phyloP scores from a whole-genome alignment of 1,140 invertebrate species.

The Aphelenchoides avenae region DNA sequence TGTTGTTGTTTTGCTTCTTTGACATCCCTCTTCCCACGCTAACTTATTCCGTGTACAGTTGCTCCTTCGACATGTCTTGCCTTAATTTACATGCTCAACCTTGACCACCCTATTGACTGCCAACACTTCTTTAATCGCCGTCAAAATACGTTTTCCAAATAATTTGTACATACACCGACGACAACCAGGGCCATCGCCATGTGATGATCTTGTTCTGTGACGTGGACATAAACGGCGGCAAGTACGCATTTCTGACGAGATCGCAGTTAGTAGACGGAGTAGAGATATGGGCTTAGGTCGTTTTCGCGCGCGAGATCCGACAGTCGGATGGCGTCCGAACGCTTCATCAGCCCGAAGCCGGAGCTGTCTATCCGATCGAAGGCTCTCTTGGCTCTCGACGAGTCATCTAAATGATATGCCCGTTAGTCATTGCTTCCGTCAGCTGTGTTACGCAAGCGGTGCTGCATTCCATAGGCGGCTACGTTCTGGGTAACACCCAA shows the following conservation, averaged over 20 bases:
- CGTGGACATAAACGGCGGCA: too few species aligned
- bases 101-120: too few species aligned
- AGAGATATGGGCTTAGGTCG: neutral
- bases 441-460: neutral
- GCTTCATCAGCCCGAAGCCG: constrained; percentile 7
- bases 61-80: too few species aligned
- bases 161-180: too few species aligned
- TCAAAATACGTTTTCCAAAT: too few species aligned
- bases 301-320: neutral
- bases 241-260: neutral
- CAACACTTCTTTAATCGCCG: too few species aligned
- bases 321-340: neutral
- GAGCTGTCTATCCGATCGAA: constrained; percentile 11
- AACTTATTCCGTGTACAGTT: too few species aligned
- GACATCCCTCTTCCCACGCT: too few species aligned
- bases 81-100: too few species aligned
- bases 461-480: neutral
- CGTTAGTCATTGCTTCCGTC: neutral
- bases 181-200: too few species aligned
- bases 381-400: constrained; percentile 2
- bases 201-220: too few species aligned
- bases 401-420: neutral
- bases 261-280: neutral
- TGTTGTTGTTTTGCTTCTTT: too few species aligned
- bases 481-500: neutral